Base-by-base conservation (phyloP, 1,140 invertebrate genomes). In the Drosophila willistoni region DNA sequence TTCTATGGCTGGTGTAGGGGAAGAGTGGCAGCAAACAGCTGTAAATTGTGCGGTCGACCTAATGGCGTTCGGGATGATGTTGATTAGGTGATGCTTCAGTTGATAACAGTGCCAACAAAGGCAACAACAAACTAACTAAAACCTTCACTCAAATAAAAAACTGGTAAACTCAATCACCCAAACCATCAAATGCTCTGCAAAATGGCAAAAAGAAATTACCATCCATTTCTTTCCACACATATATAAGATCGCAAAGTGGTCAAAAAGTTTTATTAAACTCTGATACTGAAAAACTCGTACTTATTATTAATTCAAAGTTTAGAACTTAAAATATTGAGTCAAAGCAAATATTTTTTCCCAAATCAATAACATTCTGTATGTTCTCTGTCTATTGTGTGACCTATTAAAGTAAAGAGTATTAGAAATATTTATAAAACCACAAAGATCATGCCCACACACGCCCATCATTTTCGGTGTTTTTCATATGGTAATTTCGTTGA, bases 51-150 rank as follows among this genome's bases (percentile, higher is more conserved):
- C 83, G 83, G 83, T 82, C 71, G 82, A 72, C 73, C 68, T 82
- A 87, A 79, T 81, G 83, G 82, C 71, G 77, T 77, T 71, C 57
- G 83, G 76, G 67, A 65, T 83, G 76, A 78, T 78, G 83, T 86
- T 87, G 83, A 86, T 86, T 86, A 86, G 83, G 83, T 84, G 76
- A 83, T 82, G 79, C 83, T 86, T 83, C 76, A 87, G 69, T 79
- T 87, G 79, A 86, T 87, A 86, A 86, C 86, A 83, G 79, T 85
- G 51, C 82, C 71, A 75, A 39, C 25, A 17, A 47, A 7, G 19
- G 10, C 44, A 19, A 47, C 44, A 70, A 71, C 12, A 64, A 72
- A 14, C 17, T 51, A 14, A 34, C 47, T 29, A 7, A 14, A 2
- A 55, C 36, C 36, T 39, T 39, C 29, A 57, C 67, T 42, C 73